A percentile compares a stretch with the other conserved stretches of the same genome.
phyloP scores from a whole-genome alignment of 2,113 vertebrate genomes.

The Microtus ochrogaster region DNA sequence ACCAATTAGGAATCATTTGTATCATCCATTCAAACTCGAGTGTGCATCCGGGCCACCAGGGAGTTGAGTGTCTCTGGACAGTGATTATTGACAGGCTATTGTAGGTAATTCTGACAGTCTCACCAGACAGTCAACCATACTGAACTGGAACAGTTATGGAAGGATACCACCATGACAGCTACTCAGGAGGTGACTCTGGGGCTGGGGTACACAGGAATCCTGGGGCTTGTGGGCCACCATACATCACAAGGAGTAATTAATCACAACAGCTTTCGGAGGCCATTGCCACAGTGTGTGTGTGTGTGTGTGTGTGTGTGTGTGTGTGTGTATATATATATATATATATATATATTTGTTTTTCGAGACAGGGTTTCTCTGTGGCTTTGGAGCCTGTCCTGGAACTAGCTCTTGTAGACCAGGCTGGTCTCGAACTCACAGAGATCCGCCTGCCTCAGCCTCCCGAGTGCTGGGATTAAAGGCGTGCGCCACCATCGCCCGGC shows the following conservation, averaged over 20 bases:
- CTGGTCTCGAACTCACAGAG: no score
- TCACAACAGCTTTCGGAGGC: background rate
- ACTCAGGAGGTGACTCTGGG: background rate
- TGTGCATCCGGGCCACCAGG: background rate
- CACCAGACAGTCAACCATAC: background rate
- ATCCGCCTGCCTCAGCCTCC: no score
- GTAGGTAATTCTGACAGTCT: background rate
- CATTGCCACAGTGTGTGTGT: slow-evolving; percentile 33
- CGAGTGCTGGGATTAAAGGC: no score
- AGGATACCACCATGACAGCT: background rate
- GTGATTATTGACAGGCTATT: background rate
- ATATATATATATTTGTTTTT: no score
- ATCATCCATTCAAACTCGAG: background rate
- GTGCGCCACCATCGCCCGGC: no score
- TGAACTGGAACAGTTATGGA: background rate
- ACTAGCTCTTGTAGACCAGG: no score
- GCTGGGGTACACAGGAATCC: background rate
- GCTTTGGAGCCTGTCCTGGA: no score
- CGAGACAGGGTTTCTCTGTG: no score
- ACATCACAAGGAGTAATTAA: background rate
- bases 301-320: no score
- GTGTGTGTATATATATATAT: no score
- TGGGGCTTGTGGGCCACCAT: background rate
- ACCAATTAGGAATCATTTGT: background rate
- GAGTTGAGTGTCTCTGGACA: background rate